Evolutionary conservation across 2,797 vertebrate species (phyloP).

Genomic region (Taenioides sp.): DNA sequence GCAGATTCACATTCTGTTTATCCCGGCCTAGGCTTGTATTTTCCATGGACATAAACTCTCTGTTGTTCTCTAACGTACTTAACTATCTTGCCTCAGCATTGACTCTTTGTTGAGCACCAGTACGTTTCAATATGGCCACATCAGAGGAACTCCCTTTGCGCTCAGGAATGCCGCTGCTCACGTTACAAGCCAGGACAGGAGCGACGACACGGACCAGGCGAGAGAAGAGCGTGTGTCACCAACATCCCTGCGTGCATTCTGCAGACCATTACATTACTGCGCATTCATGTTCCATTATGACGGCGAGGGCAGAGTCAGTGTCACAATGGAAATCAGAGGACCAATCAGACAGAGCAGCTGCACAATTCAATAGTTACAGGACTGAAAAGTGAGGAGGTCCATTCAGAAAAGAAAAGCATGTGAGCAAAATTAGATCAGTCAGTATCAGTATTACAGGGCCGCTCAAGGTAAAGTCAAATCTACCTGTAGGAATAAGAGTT

Average conservation of each 20-base stretch:
- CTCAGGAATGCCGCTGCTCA: conserved; percentile 64
- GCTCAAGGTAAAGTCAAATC: too few relatives aligned
- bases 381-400: too few relatives aligned
- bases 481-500: too few relatives aligned
- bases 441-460: too few relatives aligned
- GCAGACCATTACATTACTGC: not conserved
- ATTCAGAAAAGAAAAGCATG: not conserved
- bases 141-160: conserved; percentile 81
- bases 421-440: too few relatives aligned
- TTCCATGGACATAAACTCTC: not conserved
- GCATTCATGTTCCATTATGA: conserved; percentile 18
- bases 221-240: conserved; percentile 24
- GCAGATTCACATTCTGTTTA: too few relatives aligned
- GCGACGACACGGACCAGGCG: conserved; percentile 4
- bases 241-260: not conserved
- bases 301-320: conserved; percentile 18
- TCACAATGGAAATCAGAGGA: not conserved
- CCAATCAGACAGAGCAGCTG: conserved; percentile 22
- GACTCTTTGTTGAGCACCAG: conserved; percentile 59
- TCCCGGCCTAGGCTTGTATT: not conserved
- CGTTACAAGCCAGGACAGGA: conserved; percentile 53
- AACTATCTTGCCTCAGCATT: conserved; percentile 34
- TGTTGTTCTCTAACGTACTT: not conserved
- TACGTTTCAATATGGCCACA: conserved; percentile 87
- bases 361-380: not conserved